Percentiles rank a stretch among this genome's conserved stretches.
Conservation (phyloP, 2,888 invertebrate genomes). For the Eudasyphora cyanicolor region DNA sequence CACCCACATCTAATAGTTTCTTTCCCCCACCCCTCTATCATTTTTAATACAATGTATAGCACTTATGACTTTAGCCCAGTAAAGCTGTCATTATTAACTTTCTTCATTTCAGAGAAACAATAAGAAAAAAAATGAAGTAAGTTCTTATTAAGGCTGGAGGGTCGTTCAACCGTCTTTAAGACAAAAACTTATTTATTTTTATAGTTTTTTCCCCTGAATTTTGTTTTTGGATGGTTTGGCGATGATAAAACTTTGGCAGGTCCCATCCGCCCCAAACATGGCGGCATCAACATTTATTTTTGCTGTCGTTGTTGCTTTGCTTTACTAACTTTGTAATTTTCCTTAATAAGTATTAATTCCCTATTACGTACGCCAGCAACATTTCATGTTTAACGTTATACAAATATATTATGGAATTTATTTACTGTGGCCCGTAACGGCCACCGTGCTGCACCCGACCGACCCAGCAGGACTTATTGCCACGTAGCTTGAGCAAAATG, state of each 20-base stretch:
- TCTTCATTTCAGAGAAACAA: not conserved
- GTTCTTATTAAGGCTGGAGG: not conserved
- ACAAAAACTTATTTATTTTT: slow-evolving; percentile 30
- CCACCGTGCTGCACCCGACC: not conserved
- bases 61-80: no score
- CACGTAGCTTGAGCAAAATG: slow-evolving; percentile 1
- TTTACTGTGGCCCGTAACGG: not conserved
- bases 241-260: not conserved
- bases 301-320: no score
- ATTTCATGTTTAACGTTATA: slow-evolving; percentile 32
- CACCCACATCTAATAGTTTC: no score
- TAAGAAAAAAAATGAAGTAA: no score
- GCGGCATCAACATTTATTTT: not conserved
- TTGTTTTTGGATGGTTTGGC: not conserved
- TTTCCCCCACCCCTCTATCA: no score
- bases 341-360: slow-evolving; percentile 23
- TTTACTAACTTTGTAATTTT: slow-evolving; percentile 20
- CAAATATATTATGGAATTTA: slow-evolving; percentile 24
- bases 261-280: not conserved
- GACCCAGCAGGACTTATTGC: not conserved
- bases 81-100: not conserved
- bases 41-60: no score
- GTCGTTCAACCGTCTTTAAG: not conserved
- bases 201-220: slow-evolving; percentile 12
- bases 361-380: slow-evolving; percentile 30